These are phyloP conservation scores for Serripes groenlandicus DNA, from an alignment of 2,888 invertebrate species.

Conservation along the genomic window DNA sequence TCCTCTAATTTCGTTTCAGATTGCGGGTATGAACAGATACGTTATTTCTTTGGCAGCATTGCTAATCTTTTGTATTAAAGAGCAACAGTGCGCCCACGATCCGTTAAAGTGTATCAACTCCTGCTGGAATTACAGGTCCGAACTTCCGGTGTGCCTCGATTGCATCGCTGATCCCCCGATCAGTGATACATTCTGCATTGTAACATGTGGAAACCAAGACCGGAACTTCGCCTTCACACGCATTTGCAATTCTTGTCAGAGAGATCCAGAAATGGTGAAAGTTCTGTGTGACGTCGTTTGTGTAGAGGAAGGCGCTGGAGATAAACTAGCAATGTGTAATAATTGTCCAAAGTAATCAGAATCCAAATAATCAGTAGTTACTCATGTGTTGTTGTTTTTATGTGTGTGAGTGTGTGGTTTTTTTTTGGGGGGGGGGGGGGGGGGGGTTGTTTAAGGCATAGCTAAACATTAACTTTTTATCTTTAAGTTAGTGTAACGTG, in stretches of 20 bases:
- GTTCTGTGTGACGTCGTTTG: slow-evolving; percentile 30
- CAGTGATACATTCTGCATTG: slow-evolving; percentile 34
- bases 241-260: slow-evolving; percentile 36
- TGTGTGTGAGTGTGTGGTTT: no score
- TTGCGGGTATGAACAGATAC: no score
- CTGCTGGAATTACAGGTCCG: slow-evolving; percentile 30
- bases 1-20: no score
- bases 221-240: slow-evolving; percentile 31
- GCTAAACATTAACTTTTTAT: no score
- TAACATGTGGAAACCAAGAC: slow-evolving; percentile 28
- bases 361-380: no score
- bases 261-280: slow-evolving; percentile 23
- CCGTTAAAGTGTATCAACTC: slow-evolving; percentile 28
- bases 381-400: no score
- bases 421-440: no score
- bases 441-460: no score
- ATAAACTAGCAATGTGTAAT: slow-evolving; percentile 24
- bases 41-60: not conserved
- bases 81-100: not conserved
- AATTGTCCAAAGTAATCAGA: slow-evolving; percentile 6
- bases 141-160: slow-evolving; percentile 27
- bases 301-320: not conserved
- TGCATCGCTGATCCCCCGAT: slow-evolving; percentile 39
- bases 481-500: no score
- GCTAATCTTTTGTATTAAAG: not conserved